phyloP scores from a whole-genome alignment of 1,140 invertebrate species.

The Linepithema humile region DNA sequence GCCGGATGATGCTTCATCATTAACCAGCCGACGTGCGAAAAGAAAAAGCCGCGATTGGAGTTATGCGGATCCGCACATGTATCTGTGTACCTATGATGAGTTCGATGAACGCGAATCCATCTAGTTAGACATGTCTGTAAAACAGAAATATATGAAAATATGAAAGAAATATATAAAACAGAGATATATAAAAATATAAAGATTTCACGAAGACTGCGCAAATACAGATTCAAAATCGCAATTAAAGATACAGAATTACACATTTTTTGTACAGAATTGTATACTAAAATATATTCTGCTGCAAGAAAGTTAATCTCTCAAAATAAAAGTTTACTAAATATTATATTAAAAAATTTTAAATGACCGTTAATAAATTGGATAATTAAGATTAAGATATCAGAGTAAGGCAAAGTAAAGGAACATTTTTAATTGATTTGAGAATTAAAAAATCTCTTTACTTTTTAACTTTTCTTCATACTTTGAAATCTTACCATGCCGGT shows the following conservation, averaged over 20 bases:
- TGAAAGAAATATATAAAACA: not conserved
- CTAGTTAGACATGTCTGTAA: conserved; percentile 82
- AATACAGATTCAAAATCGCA: too few relatives aligned
- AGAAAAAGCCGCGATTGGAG: conserved; percentile 92
- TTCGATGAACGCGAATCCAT: conserved; percentile 90
- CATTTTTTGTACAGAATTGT: too few relatives aligned
- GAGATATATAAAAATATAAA: too few relatives aligned
- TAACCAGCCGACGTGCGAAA: conserved; percentile 94
- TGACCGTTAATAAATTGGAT: not conserved
- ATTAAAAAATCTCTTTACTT: too few relatives aligned
- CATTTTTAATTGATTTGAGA: too few relatives aligned
- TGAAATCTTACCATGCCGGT: conserved; percentile 75
- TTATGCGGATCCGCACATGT: conserved; percentile 94
- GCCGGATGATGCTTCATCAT: conserved; percentile 91
- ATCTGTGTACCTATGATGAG: conserved; percentile 93
- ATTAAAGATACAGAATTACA: too few relatives aligned
- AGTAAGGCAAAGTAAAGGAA: too few relatives aligned
- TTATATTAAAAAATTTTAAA: not conserved
- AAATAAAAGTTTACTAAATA: not conserved
- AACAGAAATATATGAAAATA: not conserved
- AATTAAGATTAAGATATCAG: not conserved
- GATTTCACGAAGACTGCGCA: too few relatives aligned
- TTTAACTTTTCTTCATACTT: too few relatives aligned
- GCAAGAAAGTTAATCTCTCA: not conserved
- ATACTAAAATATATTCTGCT: not conserved